phyloP scores from a whole-genome alignment of 2,797 vertebrate species.

The Pyrocephalus nanus region DNA sequence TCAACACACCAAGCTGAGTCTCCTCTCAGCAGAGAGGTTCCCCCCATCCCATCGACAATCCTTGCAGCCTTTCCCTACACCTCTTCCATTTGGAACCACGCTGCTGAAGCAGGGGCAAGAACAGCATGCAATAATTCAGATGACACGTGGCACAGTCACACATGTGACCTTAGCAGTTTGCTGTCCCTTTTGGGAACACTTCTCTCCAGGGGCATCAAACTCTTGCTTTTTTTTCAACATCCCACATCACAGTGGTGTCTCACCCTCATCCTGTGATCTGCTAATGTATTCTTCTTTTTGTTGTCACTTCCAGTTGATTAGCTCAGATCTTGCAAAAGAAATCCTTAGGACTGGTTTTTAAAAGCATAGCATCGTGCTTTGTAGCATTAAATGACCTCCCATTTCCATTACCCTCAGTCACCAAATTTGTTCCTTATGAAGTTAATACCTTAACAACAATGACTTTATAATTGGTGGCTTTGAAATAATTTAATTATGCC shows the following conservation, averaged over 20 bases:
- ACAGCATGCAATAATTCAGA: not conserved
- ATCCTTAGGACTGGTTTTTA: not conserved
- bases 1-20: not conserved
- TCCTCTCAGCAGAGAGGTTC: not conserved
- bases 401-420: not conserved
- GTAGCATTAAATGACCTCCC: not conserved
- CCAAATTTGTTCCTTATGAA: not conserved
- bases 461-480: not conserved
- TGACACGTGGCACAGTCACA: not conserved
- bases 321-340: not conserved
- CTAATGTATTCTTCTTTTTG: not conserved
- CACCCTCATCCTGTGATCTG: not conserved
- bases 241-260: not conserved
- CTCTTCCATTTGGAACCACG: not conserved
- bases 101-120: not conserved
- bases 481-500: not conserved
- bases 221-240: not conserved
- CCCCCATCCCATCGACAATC: not conserved
- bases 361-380: not conserved
- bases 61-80: not conserved
- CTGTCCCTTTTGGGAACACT: not conserved
- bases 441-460: not conserved
- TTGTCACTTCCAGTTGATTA: not conserved
- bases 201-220: not conserved
- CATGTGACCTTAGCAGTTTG: not conserved